Conservation (phyloP, 2,888 invertebrate genomes). For the Tholera decimalis region DNA sequence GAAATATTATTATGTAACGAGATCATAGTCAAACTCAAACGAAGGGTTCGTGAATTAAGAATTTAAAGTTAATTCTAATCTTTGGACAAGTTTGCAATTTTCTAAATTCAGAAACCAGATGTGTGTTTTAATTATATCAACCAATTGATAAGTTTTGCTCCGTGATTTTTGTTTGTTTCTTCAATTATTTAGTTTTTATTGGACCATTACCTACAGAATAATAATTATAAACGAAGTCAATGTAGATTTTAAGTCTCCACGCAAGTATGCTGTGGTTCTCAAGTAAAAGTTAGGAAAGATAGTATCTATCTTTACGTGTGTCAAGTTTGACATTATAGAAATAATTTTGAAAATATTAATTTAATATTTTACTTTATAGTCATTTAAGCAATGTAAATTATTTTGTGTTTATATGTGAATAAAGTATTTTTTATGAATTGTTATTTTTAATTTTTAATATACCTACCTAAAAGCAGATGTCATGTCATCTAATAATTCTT, state of each 20-base stretch:
- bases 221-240: neutral
- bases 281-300: constrained; percentile 52
- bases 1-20: neutral
- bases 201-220: neutral
- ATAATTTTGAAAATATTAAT: constrained; percentile 18
- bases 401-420: constrained; percentile 51
- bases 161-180: too few relatives aligned
- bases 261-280: constrained; percentile 7
- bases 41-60: neutral
- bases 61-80: neutral
- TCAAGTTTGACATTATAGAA: constrained; percentile 59
- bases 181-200: neutral
- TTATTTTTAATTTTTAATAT: neutral
- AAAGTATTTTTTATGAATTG: constrained; percentile 33
- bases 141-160: neutral
- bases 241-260: neutral
- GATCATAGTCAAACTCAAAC: neutral
- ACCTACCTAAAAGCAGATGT: rapidly evolving
- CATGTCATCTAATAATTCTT: too few relatives aligned
- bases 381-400: constrained; percentile 60
- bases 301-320: constrained; percentile 66
- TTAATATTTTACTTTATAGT: constrained; percentile 38
- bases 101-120: neutral
- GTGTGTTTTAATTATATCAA: neutral
- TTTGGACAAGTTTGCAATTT: too few relatives aligned